A percentile compares a stretch with the other conserved stretches of the same genome.
Evolutionary conservation across 2,113 vertebrate species (phyloP).

Genomic region (Saguinus imperator): DNA sequence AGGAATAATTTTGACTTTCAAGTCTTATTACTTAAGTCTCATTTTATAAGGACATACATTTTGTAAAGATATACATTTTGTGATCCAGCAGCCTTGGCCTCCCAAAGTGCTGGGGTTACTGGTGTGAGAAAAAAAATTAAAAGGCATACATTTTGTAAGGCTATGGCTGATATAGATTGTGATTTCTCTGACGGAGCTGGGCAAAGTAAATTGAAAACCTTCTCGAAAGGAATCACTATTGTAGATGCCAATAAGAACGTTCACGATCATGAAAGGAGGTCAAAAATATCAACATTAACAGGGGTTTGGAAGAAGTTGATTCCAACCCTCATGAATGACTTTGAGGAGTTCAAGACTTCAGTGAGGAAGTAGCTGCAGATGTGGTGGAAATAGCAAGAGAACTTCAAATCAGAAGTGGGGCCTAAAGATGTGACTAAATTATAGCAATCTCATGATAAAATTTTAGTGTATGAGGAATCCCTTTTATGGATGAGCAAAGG

Average conservation of each 20-base stretch:
- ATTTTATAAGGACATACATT: no score
- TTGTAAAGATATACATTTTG: no score
- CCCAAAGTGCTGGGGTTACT: no score
- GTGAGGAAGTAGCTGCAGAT: not conserved
- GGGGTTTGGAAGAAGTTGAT: not conserved
- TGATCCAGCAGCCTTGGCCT: no score
- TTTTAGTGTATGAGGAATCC: not conserved
- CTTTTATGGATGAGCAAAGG: not conserved
- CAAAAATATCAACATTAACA: not conserved
- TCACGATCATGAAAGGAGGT: not conserved
- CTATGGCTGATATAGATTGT: not conserved
- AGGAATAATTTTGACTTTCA: not conserved
- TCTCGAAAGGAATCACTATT: not conserved
- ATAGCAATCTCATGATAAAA: not conserved
- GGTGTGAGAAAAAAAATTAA: no score
- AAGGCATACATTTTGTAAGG: not conserved
- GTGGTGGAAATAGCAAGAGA: not conserved
- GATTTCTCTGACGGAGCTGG: not conserved
- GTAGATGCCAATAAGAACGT: not conserved
- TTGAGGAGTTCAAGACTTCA: no score
- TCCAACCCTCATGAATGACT: not conserved
- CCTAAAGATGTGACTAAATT: not conserved
- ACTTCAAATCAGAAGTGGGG: not conserved
- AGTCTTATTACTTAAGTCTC: not conserved
- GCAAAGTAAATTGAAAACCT: not conserved